A percentile compares a stretch with the other conserved stretches of the same genome.
Conservation (phyloP, 2,797 vertebrate genomes). For the Chaetodon trifasciatus region DNA sequence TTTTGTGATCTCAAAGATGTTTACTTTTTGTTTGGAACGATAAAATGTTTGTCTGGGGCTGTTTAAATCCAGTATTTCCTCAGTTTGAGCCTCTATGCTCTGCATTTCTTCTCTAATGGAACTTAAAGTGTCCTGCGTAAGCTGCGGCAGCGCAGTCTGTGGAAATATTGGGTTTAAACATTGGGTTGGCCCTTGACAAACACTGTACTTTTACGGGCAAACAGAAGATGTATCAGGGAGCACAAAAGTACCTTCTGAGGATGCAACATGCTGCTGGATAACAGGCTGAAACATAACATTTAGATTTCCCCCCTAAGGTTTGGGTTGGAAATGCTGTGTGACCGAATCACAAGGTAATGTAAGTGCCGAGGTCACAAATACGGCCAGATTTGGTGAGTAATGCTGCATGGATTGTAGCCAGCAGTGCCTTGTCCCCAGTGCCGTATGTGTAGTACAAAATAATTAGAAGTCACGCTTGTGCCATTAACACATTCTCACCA, state of each 20-base stretch:
- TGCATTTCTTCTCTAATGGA: not conserved
- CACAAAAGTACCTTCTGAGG: not conserved
- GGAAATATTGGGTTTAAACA: slow-evolving; percentile 18
- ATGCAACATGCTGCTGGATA: not conserved
- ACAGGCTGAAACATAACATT: not conserved
- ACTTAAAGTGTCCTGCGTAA: not conserved
- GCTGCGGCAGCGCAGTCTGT: not conserved
- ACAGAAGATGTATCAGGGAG: not conserved
- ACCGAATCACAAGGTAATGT: slow-evolving; percentile 13
- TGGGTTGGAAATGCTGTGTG: not conserved
- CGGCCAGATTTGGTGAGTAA: slow-evolving; percentile 39
- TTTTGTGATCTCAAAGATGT: not conserved
- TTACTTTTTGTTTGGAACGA: not conserved
- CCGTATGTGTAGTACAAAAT: slow-evolving; percentile 33
- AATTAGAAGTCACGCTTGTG: slow-evolving; percentile 23
- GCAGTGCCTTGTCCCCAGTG: slow-evolving; percentile 17
- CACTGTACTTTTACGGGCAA: not conserved
- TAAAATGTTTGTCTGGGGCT: not conserved
- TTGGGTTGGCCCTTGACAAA: not conserved
- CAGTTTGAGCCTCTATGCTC: not conserved
- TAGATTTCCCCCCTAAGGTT: not conserved
- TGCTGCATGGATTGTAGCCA: slow-evolving; percentile 28
- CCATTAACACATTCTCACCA: slow-evolving; percentile 26
- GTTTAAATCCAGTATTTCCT: not conserved
- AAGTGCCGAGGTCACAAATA: slow-evolving; percentile 31